Conservation (phyloP, 2,888 invertebrate species). For the Thymelicus lineola region DNA sequence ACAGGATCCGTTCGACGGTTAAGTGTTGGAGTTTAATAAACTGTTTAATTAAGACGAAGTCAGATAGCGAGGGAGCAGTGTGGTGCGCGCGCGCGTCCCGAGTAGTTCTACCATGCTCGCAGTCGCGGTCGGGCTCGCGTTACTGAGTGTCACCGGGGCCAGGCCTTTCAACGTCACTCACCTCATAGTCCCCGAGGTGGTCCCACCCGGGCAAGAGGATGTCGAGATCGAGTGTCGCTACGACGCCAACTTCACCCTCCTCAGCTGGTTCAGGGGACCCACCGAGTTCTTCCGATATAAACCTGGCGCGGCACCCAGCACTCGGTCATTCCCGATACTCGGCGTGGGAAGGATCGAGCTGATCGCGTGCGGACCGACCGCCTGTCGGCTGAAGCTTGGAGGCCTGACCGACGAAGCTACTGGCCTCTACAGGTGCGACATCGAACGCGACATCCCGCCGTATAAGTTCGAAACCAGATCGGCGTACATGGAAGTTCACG, state of each 20-base stretch:
- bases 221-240: slow-evolving; percentile 75
- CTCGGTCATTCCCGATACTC: slow-evolving; percentile 64
- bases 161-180: slow-evolving; percentile 70
- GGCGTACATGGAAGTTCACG: slow-evolving; percentile 70
- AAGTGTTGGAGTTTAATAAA: slow-evolving; percentile 83
- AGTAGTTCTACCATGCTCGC: slow-evolving; percentile 61
- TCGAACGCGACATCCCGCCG: slow-evolving; percentile 71
- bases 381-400: slow-evolving; percentile 67
- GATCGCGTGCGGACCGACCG: slow-evolving; percentile 67
- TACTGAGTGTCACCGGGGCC: slow-evolving; percentile 50
- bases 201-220: slow-evolving; percentile 61
- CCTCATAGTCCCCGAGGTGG: slow-evolving; percentile 64
- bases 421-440: slow-evolving; percentile 74
- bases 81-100: slow-evolving; percentile 65
- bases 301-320: slow-evolving; percentile 70
- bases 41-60: slow-evolving; percentile 80
- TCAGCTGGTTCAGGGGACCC: slow-evolving; percentile 76
- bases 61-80: slow-evolving; percentile 68
- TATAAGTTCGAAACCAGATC: slow-evolving; percentile 66
- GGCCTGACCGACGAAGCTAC: slow-evolving; percentile 70
- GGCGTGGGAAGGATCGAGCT: slow-evolving; percentile 72
- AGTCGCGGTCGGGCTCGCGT: slow-evolving; percentile 50
- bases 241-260: slow-evolving; percentile 75
- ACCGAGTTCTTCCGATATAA: slow-evolving; percentile 76
- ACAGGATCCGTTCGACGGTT: slow-evolving; percentile 68